Conservation (phyloP, 2,888 invertebrate species). For the Chrysina gloriosa region DNA sequence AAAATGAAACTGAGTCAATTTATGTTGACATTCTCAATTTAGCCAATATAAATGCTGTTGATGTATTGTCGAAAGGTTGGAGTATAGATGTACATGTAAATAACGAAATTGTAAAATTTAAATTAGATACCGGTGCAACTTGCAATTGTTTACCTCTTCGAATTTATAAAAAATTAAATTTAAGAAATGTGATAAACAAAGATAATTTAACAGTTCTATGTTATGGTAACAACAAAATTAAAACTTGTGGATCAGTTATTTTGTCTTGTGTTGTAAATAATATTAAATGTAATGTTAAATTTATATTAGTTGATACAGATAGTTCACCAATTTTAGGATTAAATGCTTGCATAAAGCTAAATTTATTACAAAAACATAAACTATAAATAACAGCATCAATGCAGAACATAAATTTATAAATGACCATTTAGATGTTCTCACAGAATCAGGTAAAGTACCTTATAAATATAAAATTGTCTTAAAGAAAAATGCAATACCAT, state of each 20-base stretch:
- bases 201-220: background rate
- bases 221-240: background rate
- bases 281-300: background rate
- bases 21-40: too few relatives aligned
- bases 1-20: too few relatives aligned
- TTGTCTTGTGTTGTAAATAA: background rate
- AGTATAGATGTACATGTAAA: background rate
- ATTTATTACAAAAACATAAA: background rate
- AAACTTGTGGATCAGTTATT: background rate
- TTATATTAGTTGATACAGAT: background rate
- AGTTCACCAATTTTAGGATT: conserved; percentile 9
- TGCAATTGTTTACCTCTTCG: background rate
- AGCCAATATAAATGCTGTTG: too few relatives aligned
- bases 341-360: background rate
- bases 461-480: background rate
- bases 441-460: background rate
- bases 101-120: background rate
- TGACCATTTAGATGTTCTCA: background rate
- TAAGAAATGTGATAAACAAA: background rate
- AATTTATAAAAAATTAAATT: background rate
- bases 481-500: background rate
- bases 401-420: background rate
- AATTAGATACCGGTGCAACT: background rate
- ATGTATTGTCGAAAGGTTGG: background rate
- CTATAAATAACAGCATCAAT: background rate